These are phyloP conservation scores for Coluber constrictor DNA, from an alignment of 2,797 vertebrate genomes.

Conservation along the genomic window DNA sequence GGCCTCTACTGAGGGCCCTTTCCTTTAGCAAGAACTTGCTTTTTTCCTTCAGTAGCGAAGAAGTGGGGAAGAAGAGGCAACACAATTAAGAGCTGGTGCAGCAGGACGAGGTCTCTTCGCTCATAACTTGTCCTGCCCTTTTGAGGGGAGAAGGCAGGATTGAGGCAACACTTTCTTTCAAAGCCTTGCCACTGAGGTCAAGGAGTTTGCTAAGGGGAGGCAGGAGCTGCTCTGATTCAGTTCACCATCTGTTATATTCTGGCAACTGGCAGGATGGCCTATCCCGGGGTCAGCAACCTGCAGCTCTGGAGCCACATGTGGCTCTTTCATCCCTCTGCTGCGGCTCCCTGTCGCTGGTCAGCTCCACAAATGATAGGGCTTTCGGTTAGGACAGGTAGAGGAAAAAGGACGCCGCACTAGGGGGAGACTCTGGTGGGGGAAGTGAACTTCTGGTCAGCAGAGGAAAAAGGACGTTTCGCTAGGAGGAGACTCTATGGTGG, in stretches of 20 bases:
- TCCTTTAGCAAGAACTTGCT: background rate
- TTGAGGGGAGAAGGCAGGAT: background rate
- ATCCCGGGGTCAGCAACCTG: too few relatives aligned
- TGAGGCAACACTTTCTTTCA: background rate
- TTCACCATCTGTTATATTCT: background rate
- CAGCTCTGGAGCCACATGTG: too few relatives aligned
- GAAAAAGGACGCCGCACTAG: too few relatives aligned
- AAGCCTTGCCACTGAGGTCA: background rate
- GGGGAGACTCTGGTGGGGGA: too few relatives aligned
- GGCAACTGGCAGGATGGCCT: background rate
- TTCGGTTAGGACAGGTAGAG: too few relatives aligned
- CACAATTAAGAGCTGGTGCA: background rate
- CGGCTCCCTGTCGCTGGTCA: too few relatives aligned
- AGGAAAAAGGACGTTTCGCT: too few relatives aligned
- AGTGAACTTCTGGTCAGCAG: too few relatives aligned
- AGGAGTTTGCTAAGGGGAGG: background rate
- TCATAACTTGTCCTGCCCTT: background rate
- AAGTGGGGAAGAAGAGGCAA: background rate
- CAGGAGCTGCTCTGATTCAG: background rate
- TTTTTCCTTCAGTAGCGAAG: background rate
- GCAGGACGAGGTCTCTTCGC: background rate
- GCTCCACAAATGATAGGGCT: too few relatives aligned
- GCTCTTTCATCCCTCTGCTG: too few relatives aligned
- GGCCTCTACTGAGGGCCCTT: background rate
- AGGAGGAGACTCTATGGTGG: too few relatives aligned